phyloP scores from a whole-genome alignment of 64 coral and sea anemone genomes.

The Exaiptasia diaphana region DNA sequence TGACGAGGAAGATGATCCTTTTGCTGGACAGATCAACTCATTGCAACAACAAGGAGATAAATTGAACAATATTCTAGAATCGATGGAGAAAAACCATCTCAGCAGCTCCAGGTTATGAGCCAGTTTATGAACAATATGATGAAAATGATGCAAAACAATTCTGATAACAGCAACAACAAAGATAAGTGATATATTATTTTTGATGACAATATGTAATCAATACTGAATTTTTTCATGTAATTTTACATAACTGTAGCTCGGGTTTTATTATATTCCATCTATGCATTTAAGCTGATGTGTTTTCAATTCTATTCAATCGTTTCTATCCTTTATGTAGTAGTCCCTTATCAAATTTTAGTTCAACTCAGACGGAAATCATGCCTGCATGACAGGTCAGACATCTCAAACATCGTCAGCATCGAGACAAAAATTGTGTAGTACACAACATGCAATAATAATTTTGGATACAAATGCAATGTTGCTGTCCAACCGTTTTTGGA shows the following conservation, averaged over 20 bases:
- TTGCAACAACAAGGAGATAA: conserved; percentile 28
- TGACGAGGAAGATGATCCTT: background rate
- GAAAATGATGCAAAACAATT: conserved; percentile 4
- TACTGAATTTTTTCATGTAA: background rate
- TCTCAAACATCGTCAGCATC: too few species aligned
- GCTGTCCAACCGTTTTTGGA: conserved; percentile 1
- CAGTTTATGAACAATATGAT: conserved; percentile 39
- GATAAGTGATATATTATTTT: too few species aligned
- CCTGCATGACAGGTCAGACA: too few species aligned
- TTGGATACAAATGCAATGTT: background rate
- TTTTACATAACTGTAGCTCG: background rate
- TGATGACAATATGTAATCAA: background rate
- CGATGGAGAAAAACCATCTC: conserved; percentile 29
- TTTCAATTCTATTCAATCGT: too few species aligned
- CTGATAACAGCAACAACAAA: background rate
- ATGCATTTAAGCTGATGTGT: too few species aligned
- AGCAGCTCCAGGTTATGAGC: conserved; percentile 29
- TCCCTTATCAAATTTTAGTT: too few species aligned
- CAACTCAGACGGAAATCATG: too few species aligned
- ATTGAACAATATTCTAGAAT: conserved; percentile 2
- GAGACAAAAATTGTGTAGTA: too few species aligned
- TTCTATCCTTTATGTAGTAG: too few species aligned
- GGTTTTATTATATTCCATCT: background rate
- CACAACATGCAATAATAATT: too few species aligned
- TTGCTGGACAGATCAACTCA: background rate